Base-by-base conservation (phyloP, 1,140 invertebrate genomes). In the Drosophila watanabei region DNA sequence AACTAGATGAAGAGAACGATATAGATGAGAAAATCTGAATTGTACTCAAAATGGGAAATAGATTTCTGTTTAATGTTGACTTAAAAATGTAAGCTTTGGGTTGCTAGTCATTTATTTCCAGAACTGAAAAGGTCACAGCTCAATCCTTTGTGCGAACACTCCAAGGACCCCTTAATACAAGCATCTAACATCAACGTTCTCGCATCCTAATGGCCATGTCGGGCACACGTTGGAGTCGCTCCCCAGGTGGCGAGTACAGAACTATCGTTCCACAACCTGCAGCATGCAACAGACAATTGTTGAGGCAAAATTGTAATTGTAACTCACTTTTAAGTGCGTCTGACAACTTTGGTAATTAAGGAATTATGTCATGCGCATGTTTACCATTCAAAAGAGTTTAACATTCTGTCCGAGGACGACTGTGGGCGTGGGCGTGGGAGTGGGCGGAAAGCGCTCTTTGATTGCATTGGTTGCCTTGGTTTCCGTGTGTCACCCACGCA, bases 261-360 rank as follows among this genome's bases (percentile, higher is more conserved):
- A 32, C 56, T 32, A 35, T 54, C 54, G 66, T 56, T 69, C 18
- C 30, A 41, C 33, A 37, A 46, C 28, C 62, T 41, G 65, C 65
- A 68, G 35, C n/a, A 9, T 68, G 63, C 48, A 68, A 32, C 73
- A 68, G 63, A 77, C 75, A 77, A 77, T 39, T 48, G 48, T 32
- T 39, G 43, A 16, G 57, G n/a, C 37, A 32, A 60, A 62, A 71
- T 33, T 70, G 58, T 79, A 78, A 79, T 71, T 56, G 64, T 52
- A 79, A 79, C 75, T 71, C 51, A 63, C 73, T 62, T 85, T 79
- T 76, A 76, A 73, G 52, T 89, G 86, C 70, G 79, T 57, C 63
- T 82, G 85, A 89, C 78, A 89, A 89, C 79, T 88, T 88, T 81
- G 85, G 85, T 88, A 88, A 88, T 88, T 88, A 88, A 89, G 81